phyloP scores from a whole-genome alignment of 2,888 invertebrate species.

The Epirrhoe tristata region DNA sequence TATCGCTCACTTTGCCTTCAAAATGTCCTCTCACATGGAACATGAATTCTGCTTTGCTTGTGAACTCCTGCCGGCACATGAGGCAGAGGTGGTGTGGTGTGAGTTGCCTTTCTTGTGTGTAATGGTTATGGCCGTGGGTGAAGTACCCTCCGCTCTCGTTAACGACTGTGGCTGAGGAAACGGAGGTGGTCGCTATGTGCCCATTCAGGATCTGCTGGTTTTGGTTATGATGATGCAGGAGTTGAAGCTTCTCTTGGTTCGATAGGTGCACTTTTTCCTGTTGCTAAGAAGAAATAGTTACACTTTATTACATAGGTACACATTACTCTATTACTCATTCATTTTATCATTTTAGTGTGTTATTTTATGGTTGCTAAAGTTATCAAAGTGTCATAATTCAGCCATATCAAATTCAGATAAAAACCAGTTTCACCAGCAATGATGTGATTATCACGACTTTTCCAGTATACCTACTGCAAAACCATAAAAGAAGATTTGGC shows the following conservation, averaged over 20 bases:
- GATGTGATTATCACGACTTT: too few relatives aligned
- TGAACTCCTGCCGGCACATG: slow-evolving; percentile 88
- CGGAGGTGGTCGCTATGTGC: slow-evolving; percentile 76
- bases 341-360: too few relatives aligned
- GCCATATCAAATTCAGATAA: too few relatives aligned
- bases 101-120: slow-evolving; percentile 77
- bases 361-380: too few relatives aligned
- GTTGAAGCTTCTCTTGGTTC: slow-evolving; percentile 79
- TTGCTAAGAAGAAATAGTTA: slow-evolving; percentile 51
- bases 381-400: too few relatives aligned
- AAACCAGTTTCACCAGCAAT: too few relatives aligned
- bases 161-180: slow-evolving; percentile 77
- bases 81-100: slow-evolving; percentile 85
- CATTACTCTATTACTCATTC: too few relatives aligned
- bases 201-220: slow-evolving; percentile 81
- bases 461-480: too few relatives aligned
- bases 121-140: slow-evolving; percentile 79
- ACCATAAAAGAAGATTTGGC: too few relatives aligned
- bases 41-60: slow-evolving; percentile 88
- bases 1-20: slow-evolving; percentile 83
- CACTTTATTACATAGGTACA: too few relatives aligned
- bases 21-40: slow-evolving; percentile 89
- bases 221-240: slow-evolving; percentile 80
- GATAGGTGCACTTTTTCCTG: slow-evolving; percentile 81
- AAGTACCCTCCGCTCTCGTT: slow-evolving; percentile 77